Conservation (phyloP, 2,888 invertebrate species). For the Autographa pulchrina region DNA sequence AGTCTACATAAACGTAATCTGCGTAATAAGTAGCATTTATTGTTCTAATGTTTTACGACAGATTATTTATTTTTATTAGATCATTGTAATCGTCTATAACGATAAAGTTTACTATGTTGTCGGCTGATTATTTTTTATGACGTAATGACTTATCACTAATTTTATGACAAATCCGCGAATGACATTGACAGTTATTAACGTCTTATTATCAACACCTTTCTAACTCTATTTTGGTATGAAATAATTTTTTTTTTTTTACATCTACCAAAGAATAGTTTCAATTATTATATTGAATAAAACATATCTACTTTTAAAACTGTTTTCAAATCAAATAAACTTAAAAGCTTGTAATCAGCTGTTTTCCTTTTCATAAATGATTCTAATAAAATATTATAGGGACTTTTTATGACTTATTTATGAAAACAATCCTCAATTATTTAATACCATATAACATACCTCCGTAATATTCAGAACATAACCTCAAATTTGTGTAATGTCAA, state of each 20-base stretch:
- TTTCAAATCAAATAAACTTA: too few relatives aligned
- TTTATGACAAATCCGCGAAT: not conserved
- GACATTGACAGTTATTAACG: not conserved
- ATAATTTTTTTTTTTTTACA: too few relatives aligned
- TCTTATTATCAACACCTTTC: too few relatives aligned
- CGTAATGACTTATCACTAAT: not conserved
- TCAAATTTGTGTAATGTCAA: slow-evolving; percentile 53
- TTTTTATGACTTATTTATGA: not conserved
- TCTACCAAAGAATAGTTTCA: too few relatives aligned
- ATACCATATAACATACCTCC: slow-evolving; percentile 15
- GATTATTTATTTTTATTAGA: not conserved
- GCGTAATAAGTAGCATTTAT: slow-evolving; percentile 4
- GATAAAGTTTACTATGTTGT: not conserved
- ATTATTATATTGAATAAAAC: too few relatives aligned
- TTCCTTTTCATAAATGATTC: not conserved
- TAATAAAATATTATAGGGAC: too few relatives aligned
- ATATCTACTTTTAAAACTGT: too few relatives aligned
- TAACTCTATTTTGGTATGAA: too few relatives aligned
- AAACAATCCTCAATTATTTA: not conserved
- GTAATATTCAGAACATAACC: slow-evolving; percentile 38
- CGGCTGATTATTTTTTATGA: not conserved
- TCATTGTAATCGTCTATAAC: not conserved
- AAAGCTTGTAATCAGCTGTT: not conserved
- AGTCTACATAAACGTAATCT: not conserved
- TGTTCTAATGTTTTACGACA: not conserved